Conservation (phyloP, 2,888 invertebrate species). For the Brachyopa scutellaris region DNA sequence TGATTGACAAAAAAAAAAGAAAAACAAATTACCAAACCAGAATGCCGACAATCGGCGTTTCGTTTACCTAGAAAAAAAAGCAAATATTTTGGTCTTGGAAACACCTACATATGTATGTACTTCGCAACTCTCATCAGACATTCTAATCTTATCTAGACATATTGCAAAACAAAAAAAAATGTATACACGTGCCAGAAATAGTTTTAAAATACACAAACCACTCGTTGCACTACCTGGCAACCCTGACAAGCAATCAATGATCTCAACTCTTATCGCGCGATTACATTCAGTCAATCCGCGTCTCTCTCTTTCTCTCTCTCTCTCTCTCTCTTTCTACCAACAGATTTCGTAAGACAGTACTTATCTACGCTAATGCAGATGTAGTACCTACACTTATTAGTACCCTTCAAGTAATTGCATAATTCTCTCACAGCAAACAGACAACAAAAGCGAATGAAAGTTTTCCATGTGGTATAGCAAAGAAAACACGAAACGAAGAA, state of each 20-base stretch:
- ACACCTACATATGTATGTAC: too few relatives aligned
- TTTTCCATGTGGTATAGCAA: constrained; percentile 13
- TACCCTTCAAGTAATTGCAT: constrained; percentile 10
- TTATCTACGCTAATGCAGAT: constrained; percentile 1
- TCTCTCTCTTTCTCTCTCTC: neutral
- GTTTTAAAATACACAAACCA: neutral
- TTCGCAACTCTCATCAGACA: too few relatives aligned
- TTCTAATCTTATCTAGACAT: too few relatives aligned
- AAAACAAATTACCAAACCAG: too few relatives aligned
- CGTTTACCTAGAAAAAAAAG: too few relatives aligned
- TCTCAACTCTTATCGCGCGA: constrained; percentile 32
- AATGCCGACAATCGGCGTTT: too few relatives aligned
- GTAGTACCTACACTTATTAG: neutral
- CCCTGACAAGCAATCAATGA: neutral
- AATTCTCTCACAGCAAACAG: constrained; percentile 13
- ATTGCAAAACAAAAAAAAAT: too few relatives aligned
- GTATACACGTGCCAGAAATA: too few relatives aligned
- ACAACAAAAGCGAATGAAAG: neutral
- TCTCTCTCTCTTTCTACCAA: neutral
- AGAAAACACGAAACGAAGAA: constrained; percentile 7
- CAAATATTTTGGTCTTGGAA: too few relatives aligned
- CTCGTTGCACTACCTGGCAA: neutral
- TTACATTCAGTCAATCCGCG: neutral
- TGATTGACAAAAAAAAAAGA: too few relatives aligned
- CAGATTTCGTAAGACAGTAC: neutral